Evolutionary conservation across 2,113 vertebrate species (phyloP), one percentile per base, ranked within the genome.

Genomic region (Synchiropus splendidus): DNA sequence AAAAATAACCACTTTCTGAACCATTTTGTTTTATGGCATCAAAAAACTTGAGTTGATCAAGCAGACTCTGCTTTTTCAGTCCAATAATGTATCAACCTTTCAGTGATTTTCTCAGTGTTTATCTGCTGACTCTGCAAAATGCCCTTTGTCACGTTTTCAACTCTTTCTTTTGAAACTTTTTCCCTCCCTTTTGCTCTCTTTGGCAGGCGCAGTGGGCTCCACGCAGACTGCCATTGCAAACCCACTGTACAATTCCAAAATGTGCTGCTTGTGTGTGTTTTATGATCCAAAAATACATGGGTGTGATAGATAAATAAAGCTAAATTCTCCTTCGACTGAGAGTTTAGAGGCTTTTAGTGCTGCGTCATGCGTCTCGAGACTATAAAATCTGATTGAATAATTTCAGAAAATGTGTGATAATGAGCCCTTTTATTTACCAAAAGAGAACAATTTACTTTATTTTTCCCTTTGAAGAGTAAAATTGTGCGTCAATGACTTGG

Each of bases 251-350:
- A 36, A 30, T 48, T 36, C 12, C 13, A 40, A 46, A 54, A 47
- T 27, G 45, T 36, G 45, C 33, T 6, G 31, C 60, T 21, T 17
- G 10, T 21, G 27, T 47, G 46, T 54, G 42, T 51, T 70, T 58
- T 54, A 70, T 58, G 42, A 54, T 54, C n/a, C 5, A 40, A 21
- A 52, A 58, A 57, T 39, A n/a, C 35, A 21, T 44, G 44, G 62
- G 50, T 9, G 49, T 51, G 42, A 63, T 53, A 15, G 34, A 42
- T 15, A 49, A 21, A 27, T 17, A 38, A 9, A 47, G 1, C 16
- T 30, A 6, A 37, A 38, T 42, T 61, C 16, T 15, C 40, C 18
- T 53, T 40, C 5, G 58, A 55, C n/a, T 54, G 12, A 32, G 45
- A 14, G 12, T 47, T 54, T 46, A 14, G 39, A 41, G 17, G 38